These are phyloP conservation scores for Xenopus borealis DNA, from an alignment of 2,113 vertebrate species.

Conservation along the genomic window DNA sequence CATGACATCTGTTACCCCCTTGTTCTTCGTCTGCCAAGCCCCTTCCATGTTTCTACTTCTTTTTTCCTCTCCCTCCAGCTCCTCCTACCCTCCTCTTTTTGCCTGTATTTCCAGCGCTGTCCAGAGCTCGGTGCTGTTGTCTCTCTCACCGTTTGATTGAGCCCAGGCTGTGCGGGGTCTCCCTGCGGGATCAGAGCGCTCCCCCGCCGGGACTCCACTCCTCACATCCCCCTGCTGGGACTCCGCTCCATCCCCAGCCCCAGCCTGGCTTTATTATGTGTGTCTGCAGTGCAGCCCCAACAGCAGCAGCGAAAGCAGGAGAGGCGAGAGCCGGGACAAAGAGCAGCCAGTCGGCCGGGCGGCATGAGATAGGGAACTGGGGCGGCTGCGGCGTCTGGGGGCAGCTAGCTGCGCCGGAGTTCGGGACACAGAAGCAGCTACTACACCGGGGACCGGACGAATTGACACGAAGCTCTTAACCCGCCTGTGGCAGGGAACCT, in stretches of 20 bases:
- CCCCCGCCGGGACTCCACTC: slow-evolving; percentile 99
- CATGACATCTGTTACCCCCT: too few relatives aligned
- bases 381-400: slow-evolving; percentile 76
- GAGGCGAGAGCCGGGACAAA: slow-evolving; percentile 98
- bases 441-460: slow-evolving; percentile 7
- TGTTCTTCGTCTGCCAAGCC: too few relatives aligned
- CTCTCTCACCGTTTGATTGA: slow-evolving; percentile 78
- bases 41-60: too few relatives aligned
- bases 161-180: slow-evolving; percentile 97
- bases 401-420: slow-evolving; percentile 70
- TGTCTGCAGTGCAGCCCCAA: slow-evolving; percentile 98
- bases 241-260: slow-evolving; percentile 99
- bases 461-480: background rate
- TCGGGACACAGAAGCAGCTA: slow-evolving; percentile 20
- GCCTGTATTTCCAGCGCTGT: slow-evolving; percentile 80
- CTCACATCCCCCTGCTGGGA: slow-evolving; percentile 99
- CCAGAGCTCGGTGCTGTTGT: slow-evolving; percentile 95
- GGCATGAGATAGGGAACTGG: slow-evolving; percentile 68
- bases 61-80: background rate
- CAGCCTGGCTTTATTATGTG: slow-evolving; percentile 99
- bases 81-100: slow-evolving; percentile 57
- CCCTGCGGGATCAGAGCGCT: slow-evolving; percentile 99
- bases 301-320: slow-evolving; percentile 97
- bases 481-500: background rate
- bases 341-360: slow-evolving; percentile 94